These are phyloP conservation scores for Drosophila yakuba DNA, from an alignment of 1,140 invertebrate genomes.

Conservation along the genomic window DNA sequence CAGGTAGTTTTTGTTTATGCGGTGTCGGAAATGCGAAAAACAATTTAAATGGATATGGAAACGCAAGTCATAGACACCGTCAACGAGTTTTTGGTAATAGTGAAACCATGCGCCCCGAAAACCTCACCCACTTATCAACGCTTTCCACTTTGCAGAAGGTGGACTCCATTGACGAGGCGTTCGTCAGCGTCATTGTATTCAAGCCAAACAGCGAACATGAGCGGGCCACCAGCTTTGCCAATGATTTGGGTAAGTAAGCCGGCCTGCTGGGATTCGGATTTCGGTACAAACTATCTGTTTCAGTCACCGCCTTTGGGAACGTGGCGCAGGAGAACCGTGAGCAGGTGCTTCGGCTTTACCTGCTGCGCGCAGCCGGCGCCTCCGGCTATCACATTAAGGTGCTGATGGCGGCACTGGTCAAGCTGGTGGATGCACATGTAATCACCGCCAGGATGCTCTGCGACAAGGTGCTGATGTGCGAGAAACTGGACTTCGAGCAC, in stretches of 20 bases:
- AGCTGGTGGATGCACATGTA: constrained; percentile 88
- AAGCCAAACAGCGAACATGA: constrained; percentile 88
- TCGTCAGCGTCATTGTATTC: constrained; percentile 93
- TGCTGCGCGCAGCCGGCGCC: constrained; percentile 88
- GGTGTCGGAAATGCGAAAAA: constrained; percentile 40
- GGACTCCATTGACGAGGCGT: constrained; percentile 93
- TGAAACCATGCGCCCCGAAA: neutral
- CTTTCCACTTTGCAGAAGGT: constrained; percentile 87
- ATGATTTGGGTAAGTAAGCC: constrained; percentile 85
- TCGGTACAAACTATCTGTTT: constrained; percentile 2
- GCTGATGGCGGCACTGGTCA: constrained; percentile 90
- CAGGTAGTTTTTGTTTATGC: constrained; percentile 51
- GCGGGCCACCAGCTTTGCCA: constrained; percentile 88
- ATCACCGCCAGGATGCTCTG: constrained; percentile 88
- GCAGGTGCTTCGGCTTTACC: constrained; percentile 88
- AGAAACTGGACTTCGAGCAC: constrained; percentile 91
- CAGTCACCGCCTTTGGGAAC: constrained; percentile 85
- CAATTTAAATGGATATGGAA: constrained; percentile 61
- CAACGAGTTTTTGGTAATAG: constrained; percentile 73
- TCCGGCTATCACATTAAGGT: constrained; percentile 90
- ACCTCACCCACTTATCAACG: neutral
- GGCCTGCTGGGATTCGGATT: neutral
- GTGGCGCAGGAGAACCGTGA: constrained; percentile 90
- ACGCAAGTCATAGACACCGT: constrained; percentile 73
- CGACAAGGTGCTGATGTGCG: constrained; percentile 92